Conservation (phyloP, 2,797 vertebrate genomes). For the Danio jaintianensis region DNA sequence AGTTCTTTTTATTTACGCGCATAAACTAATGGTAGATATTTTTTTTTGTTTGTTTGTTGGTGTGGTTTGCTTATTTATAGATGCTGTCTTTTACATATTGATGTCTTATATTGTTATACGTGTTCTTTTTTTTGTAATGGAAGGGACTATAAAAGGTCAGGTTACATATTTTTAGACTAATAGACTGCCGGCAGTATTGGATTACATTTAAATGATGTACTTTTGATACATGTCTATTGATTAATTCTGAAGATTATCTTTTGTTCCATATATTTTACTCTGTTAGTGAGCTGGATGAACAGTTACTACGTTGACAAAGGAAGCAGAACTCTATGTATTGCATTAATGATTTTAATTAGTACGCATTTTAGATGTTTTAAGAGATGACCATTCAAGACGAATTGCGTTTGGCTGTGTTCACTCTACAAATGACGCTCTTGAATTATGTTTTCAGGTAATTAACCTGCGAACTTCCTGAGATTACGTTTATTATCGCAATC, state of each 20-base stretch:
- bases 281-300: slow-evolving; percentile 77
- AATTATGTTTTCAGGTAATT: slow-evolving; percentile 37
- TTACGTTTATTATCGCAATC: slow-evolving; percentile 38
- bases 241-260: slow-evolving; percentile 84
- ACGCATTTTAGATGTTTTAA: slow-evolving; percentile 46
- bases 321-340: slow-evolving; percentile 74
- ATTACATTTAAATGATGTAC: slow-evolving; percentile 93
- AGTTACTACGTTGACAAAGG: slow-evolving; percentile 75
- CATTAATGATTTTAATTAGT: slow-evolving; percentile 64
- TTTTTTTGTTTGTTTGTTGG: slow-evolving; percentile 80
- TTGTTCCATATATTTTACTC: slow-evolving; percentile 89
- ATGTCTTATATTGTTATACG: slow-evolving; percentile 72
- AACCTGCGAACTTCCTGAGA: slow-evolving; percentile 34
- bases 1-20: slow-evolving; percentile 73
- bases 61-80: slow-evolving; percentile 95
- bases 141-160: slow-evolving; percentile 90
- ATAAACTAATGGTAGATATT: slow-evolving; percentile 84
- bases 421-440: slow-evolving; percentile 38
- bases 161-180: slow-evolving; percentile 87
- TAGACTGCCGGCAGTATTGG: slow-evolving; percentile 98
- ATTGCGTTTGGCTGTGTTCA: slow-evolving; percentile 36
- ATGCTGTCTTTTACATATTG: slow-evolving; percentile 90
- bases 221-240: slow-evolving; percentile 93
- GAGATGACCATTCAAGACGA: slow-evolving; percentile 40
- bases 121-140: slow-evolving; percentile 81